A percentile compares a stretch with the other conserved stretches of the same genome.
These are phyloP conservation scores for Myotis daubentonii DNA, from an alignment of 2,797 vertebrate genomes.

Conservation along the genomic window DNA sequence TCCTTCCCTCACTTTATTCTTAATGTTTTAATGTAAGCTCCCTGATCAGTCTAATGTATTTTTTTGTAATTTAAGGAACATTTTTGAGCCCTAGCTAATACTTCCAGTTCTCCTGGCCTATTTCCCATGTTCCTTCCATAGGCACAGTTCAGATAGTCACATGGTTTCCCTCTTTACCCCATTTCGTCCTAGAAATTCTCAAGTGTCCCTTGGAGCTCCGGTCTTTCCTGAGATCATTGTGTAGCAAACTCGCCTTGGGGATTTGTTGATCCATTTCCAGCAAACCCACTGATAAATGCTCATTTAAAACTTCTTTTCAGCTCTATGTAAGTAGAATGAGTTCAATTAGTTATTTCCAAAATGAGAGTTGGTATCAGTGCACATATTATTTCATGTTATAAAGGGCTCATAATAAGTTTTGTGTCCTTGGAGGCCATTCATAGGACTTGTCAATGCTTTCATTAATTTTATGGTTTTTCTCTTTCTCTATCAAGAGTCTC, in stretches of 20 bases:
- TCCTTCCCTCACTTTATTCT: neutral
- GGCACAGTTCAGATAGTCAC: neutral
- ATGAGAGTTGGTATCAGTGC: neutral
- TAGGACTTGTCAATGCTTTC: neutral
- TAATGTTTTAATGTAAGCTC: neutral
- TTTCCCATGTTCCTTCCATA: neutral
- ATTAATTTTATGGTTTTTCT: constrained; percentile 30
- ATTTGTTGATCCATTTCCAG: constrained; percentile 10
- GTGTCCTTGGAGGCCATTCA: neutral
- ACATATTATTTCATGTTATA: neutral
- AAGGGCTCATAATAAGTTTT: neutral
- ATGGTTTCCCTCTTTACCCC: neutral
- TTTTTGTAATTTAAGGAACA: neutral
- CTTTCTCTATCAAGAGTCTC: neutral
- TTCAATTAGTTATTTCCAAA: constrained; percentile 57
- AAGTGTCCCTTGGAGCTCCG: neutral
- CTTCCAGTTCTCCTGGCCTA: neutral
- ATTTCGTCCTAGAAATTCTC: neutral
- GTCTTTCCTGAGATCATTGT: neutral
- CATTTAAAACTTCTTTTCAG: constrained; percentile 22
- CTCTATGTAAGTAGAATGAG: constrained; percentile 12
- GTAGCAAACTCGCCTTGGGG: neutral
- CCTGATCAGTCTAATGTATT: neutral
- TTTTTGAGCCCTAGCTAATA: neutral
- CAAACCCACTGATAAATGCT: neutral